These are phyloP conservation scores for Cephus runcator DNA, from an alignment of 2,888 invertebrate species.

Conservation along the genomic window DNA sequence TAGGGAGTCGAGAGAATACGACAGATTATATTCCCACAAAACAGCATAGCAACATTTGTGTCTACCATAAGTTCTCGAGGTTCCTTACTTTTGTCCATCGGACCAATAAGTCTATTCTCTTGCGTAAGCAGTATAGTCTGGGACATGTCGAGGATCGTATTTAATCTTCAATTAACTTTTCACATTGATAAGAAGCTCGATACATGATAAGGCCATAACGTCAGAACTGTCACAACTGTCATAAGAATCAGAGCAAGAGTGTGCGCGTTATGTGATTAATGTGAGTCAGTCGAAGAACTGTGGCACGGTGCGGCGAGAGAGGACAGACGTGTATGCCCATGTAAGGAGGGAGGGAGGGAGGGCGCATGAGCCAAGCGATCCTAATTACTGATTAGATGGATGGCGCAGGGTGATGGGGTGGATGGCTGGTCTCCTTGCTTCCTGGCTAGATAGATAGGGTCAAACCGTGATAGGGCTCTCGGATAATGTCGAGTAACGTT, in stretches of 20 bases:
- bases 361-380: constrained; percentile 44
- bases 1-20: too few relatives aligned
- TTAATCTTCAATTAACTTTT: constrained; percentile 44
- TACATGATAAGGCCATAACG: constrained; percentile 30
- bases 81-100: too few relatives aligned
- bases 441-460: background rate
- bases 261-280: constrained; percentile 48
- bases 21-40: too few relatives aligned
- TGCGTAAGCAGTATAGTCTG: too few relatives aligned
- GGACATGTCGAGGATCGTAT: background rate
- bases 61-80: too few relatives aligned
- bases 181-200: constrained; percentile 48
- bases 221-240: constrained; percentile 21
- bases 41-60: too few relatives aligned
- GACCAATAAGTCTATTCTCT: too few relatives aligned
- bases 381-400: constrained; percentile 54
- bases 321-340: constrained; percentile 9
- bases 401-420: constrained; percentile 25
- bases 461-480: background rate
- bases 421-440: constrained; percentile 30
- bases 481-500: background rate
- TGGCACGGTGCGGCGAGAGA: constrained; percentile 7
- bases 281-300: constrained; percentile 44
- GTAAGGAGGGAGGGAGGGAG: constrained; percentile 19
- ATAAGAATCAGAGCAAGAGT: constrained; percentile 25